Evolutionary conservation across 2,888 invertebrate species (phyloP).

Genomic region (Acrocera orbiculus): DNA sequence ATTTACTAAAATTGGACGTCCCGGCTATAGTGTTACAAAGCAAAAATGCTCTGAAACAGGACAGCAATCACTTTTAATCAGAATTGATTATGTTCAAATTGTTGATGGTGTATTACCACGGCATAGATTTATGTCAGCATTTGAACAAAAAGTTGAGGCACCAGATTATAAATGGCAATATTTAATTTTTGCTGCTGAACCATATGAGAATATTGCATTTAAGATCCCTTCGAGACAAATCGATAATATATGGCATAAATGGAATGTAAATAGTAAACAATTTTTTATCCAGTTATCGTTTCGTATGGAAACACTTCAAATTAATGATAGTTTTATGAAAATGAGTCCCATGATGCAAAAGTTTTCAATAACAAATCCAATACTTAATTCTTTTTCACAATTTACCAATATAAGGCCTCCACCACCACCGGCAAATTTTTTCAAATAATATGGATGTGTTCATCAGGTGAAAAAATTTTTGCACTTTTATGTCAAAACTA

Average conservation of each 20-base stretch:
- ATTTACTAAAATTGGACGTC: conserved; percentile 94
- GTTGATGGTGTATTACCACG: conserved; percentile 68
- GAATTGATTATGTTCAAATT: conserved; percentile 82
- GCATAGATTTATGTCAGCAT: conserved; percentile 95
- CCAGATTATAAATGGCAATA: conserved; percentile 98
- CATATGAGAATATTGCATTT: conserved; percentile 93
- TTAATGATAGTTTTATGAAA: too few species aligned
- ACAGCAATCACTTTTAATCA: conserved; percentile 86
- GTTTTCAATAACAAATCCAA: too few species aligned
- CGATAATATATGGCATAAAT: conserved; percentile 94
- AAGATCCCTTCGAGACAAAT: conserved; percentile 94
- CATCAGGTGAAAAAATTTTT: too few species aligned
- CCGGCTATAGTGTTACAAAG: conserved; percentile 91
- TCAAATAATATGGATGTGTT: too few species aligned
- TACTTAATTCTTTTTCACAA: too few species aligned
- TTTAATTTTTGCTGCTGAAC: conserved; percentile 88
- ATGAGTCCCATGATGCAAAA: too few species aligned
- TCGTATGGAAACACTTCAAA: too few species aligned
- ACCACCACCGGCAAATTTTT: too few species aligned
- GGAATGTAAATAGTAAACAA: conserved; percentile 92
- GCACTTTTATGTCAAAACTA: too few species aligned
- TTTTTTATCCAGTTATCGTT: conserved; percentile 89
- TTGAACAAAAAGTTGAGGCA: conserved; percentile 92
- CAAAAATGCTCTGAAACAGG: conserved; percentile 86
- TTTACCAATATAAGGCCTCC: too few species aligned